phyloP scores from a whole-genome alignment of 2,888 invertebrate species.

The Frankliniella fusca region DNA sequence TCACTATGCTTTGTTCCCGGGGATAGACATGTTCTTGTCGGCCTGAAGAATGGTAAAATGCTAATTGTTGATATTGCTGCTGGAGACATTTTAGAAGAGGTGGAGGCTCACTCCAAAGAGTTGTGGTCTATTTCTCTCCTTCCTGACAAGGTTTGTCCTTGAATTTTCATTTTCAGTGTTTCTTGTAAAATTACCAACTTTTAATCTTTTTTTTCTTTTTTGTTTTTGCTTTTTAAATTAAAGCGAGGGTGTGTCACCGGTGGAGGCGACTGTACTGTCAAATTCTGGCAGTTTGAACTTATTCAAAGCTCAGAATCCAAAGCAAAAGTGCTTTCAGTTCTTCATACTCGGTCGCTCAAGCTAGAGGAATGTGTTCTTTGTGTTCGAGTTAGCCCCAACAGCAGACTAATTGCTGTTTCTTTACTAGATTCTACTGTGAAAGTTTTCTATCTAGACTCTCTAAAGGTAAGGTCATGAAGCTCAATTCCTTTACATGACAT shows the following conservation, averaged over 20 bases:
- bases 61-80: slow-evolving; percentile 80
- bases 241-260: slow-evolving; percentile 78
- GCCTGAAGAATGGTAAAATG: slow-evolving; percentile 77
- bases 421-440: slow-evolving; percentile 91
- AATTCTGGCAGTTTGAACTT: slow-evolving; percentile 91
- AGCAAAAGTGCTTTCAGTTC: slow-evolving; percentile 63
- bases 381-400: slow-evolving; percentile 77
- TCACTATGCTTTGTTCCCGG: slow-evolving; percentile 78
- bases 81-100: slow-evolving; percentile 73
- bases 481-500: background rate
- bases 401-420: slow-evolving; percentile 82
- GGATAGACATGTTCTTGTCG: slow-evolving; percentile 85
- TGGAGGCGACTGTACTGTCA: slow-evolving; percentile 83
- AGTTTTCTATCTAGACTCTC: slow-evolving; percentile 88
- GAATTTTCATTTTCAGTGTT: slow-evolving; percentile 24
- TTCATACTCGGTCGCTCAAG: slow-evolving; percentile 77
- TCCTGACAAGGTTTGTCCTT: slow-evolving; percentile 66
- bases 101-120: slow-evolving; percentile 74
- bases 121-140: slow-evolving; percentile 72
- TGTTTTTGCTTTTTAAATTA: slow-evolving; percentile 45
- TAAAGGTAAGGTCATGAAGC: slow-evolving; percentile 64
- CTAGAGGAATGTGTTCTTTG: slow-evolving; percentile 83
- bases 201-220: slow-evolving; percentile 31
- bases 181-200: background rate
- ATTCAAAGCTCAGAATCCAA: slow-evolving; percentile 47